These are phyloP conservation scores for Verasper variegatus DNA, from an alignment of 2,113 vertebrate genomes.

Conservation along the genomic window DNA sequence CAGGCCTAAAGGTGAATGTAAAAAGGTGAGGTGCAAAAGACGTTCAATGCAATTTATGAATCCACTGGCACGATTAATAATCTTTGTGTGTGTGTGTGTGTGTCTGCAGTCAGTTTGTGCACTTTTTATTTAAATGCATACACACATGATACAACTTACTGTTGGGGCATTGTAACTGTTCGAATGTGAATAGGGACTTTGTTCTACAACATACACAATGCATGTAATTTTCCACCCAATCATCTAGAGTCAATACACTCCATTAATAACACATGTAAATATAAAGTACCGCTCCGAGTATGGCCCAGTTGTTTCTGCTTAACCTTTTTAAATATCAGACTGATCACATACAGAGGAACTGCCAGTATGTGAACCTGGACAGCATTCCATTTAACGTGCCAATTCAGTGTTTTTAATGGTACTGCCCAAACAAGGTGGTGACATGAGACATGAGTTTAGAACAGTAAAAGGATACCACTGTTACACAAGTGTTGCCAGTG, in stretches of 20 bases:
- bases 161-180: no score
- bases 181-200: no score
- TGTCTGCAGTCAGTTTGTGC: no score
- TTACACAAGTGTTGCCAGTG: background rate
- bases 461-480: background rate
- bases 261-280: background rate
- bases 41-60: no score
- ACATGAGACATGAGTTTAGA: background rate
- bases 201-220: no score
- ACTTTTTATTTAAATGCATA: no score
- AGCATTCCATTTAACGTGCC: background rate
- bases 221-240: no score
- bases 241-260: background rate
- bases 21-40: conserved; percentile 28
- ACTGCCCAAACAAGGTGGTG: background rate
- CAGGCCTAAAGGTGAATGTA: conserved; percentile 25
- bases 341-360: background rate
- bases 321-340: no score
- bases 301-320: no score
- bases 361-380: background rate
- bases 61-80: no score
- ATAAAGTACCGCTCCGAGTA: background rate
- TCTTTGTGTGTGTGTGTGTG: no score
- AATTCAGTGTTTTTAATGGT: background rate
- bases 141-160: no score